Percentiles rank a stretch among this genome's conserved stretches.
Conservation (phyloP, 2,113 vertebrate genomes). For the Capricornis sumatraensis region DNA sequence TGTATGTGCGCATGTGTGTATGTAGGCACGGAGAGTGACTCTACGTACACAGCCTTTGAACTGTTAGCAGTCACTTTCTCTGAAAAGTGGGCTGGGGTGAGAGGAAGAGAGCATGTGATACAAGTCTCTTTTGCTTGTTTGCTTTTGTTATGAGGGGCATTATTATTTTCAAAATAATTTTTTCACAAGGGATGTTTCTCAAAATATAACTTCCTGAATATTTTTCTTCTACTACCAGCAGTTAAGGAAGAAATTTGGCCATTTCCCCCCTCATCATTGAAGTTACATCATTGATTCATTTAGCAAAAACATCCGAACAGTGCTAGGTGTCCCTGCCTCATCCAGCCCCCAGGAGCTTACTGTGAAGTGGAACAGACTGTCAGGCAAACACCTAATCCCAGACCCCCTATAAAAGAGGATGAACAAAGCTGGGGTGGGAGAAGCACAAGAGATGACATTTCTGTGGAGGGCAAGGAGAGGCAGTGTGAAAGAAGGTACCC, state of each 20-base stretch:
- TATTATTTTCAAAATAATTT: not conserved
- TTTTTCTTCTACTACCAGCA: not conserved
- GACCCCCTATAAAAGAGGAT: not conserved
- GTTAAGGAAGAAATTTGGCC: not conserved
- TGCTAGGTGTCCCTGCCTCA: not conserved
- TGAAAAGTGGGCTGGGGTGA: not conserved
- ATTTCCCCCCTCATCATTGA: not conserved
- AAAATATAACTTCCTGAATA: not conserved
- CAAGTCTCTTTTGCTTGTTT: not conserved
- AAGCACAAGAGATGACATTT: not conserved
- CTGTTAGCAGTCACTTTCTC: not conserved
- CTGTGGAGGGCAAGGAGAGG: not conserved
- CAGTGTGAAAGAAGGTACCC: not conserved
- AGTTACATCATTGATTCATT: not conserved
- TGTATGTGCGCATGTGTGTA: not conserved
- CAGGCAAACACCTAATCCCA: not conserved
- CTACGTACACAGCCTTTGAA: not conserved
- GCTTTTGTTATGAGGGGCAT: not conserved
- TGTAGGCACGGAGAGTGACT: not conserved
- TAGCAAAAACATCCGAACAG: not conserved
- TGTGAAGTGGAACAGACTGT: not conserved
- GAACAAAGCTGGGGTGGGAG: not conserved
- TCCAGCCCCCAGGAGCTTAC: not conserved
- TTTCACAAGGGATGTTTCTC: not conserved
- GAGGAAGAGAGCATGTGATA: not conserved